A percentile compares a stretch with the other conserved stretches of the same genome.
These are phyloP conservation scores for Myiozetetes cayanensis DNA, from an alignment of 2,113 vertebrate genomes.

Conservation along the genomic window DNA sequence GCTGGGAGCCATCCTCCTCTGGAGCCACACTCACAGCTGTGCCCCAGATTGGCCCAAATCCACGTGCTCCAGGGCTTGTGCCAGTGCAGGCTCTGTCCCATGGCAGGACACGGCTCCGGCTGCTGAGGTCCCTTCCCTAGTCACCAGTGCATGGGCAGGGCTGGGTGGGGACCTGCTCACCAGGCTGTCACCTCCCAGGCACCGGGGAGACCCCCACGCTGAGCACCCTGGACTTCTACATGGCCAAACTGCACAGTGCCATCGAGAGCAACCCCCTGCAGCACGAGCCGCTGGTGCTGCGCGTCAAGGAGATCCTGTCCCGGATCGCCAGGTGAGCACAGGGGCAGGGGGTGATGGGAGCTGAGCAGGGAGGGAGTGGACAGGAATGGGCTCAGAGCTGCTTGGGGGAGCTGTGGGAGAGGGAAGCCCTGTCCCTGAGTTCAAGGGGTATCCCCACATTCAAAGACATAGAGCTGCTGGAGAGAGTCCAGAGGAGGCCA, in stretches of 20 bases:
- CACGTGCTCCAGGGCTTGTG: background rate
- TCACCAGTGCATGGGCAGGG: rapidly evolving
- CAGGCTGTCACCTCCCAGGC: slow-evolving; percentile 62
- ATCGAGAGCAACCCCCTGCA: slow-evolving; percentile 90
- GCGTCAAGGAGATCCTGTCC: slow-evolving; percentile 90
- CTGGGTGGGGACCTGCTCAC: background rate
- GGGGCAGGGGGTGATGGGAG: background rate
- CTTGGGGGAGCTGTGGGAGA: background rate
- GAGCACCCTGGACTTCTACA: slow-evolving; percentile 91
- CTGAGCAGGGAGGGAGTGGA: background rate
- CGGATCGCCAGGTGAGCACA: slow-evolving; percentile 88
- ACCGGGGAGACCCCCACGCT: slow-evolving; percentile 91
- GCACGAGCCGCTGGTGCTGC: slow-evolving; percentile 85
- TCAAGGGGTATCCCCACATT: background rate
- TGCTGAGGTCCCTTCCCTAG: background rate
- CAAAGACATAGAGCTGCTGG: background rate
- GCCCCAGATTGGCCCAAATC: background rate
- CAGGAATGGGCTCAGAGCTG: background rate
- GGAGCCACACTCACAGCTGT: background rate
- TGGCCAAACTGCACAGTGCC: slow-evolving; percentile 88
- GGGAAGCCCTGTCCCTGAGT: background rate
- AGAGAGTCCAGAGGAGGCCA: background rate
- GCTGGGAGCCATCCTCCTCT: background rate
- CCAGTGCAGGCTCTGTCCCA: rapidly evolving
- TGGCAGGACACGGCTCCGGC: background rate